phyloP scores from a whole-genome alignment of 2,113 vertebrate species.

The Alethe diademata region DNA sequence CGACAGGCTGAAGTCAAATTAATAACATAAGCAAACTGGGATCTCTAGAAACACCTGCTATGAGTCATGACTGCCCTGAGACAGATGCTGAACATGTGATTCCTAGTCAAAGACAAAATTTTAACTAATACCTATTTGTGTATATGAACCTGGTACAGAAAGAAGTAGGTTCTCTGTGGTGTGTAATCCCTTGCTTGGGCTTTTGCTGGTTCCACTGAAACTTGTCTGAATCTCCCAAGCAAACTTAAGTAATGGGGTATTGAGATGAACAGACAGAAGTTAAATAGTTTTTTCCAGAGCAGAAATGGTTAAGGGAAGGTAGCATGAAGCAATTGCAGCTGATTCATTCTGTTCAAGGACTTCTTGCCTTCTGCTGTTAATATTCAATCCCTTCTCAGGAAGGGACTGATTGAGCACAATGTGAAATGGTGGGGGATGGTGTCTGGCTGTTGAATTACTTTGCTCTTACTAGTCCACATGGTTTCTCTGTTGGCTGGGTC shows the following conservation, averaged over 20 bases:
- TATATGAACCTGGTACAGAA: background rate
- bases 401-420: background rate
- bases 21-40: background rate
- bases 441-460: background rate
- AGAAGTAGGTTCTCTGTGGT: background rate
- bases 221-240: background rate
- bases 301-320: background rate
- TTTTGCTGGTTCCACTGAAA: background rate
- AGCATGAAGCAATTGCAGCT: background rate
- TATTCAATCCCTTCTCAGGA: constrained; percentile 1
- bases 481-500: background rate
- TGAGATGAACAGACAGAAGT: background rate
- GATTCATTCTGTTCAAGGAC: constrained; percentile 7
- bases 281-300: background rate
- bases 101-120: background rate
- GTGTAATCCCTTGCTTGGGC: background rate
- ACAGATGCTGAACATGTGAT: background rate
- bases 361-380: constrained; percentile 28
- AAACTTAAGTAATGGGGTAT: background rate
- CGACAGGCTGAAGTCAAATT: background rate
- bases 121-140: background rate
- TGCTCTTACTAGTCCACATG: background rate
- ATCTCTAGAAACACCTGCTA: background rate
- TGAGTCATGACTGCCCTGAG: background rate
- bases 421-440: background rate